Conservation (phyloP, 2,888 invertebrate species). For the Syrphus vitripennis region DNA sequence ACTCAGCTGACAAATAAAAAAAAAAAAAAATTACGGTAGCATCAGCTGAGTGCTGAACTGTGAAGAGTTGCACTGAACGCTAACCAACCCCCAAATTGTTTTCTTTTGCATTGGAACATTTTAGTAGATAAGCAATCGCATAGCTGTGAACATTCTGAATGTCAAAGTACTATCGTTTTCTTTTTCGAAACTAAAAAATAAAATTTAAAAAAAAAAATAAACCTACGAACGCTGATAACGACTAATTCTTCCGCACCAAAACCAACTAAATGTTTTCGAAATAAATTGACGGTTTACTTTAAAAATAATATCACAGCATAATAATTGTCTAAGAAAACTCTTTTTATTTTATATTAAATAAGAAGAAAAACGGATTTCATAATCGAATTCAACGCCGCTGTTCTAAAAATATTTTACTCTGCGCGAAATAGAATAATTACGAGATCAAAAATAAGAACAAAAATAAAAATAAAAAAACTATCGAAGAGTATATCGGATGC, state of each 20-base stretch:
- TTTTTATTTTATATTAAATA: background rate
- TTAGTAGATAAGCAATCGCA: slow-evolving; percentile 68
- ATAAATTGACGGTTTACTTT: slow-evolving; percentile 11
- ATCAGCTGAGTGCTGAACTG: slow-evolving; percentile 17
- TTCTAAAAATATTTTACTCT: slow-evolving; percentile 69
- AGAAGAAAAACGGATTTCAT: slow-evolving; percentile 58
- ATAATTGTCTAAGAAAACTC: background rate
- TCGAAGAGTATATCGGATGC: slow-evolving; percentile 49
- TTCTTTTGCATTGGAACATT: slow-evolving; percentile 1
- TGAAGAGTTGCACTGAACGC: background rate
- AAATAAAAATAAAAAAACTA: slow-evolving; percentile 6
- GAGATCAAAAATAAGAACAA: slow-evolving; percentile 53
- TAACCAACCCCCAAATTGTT: slow-evolving; percentile 19
- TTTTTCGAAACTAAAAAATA: slow-evolving; percentile 32
- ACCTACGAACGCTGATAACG: slow-evolving; percentile 62
- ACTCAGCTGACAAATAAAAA: slow-evolving; percentile 11
- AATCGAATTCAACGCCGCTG: slow-evolving; percentile 64
- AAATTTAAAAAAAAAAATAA: slow-evolving; percentile 28
- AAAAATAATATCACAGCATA: slow-evolving; percentile 4
- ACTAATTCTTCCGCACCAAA: background rate
- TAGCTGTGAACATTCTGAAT: slow-evolving; percentile 58
- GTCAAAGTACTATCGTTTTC: slow-evolving; percentile 43
- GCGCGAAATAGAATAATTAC: slow-evolving; percentile 67
- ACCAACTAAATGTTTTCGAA: slow-evolving; percentile 74
- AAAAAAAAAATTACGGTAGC: slow-evolving; percentile 11